These are phyloP conservation scores for Diarsia mendica DNA, from an alignment of 2,888 invertebrate genomes.

Conservation along the genomic window DNA sequence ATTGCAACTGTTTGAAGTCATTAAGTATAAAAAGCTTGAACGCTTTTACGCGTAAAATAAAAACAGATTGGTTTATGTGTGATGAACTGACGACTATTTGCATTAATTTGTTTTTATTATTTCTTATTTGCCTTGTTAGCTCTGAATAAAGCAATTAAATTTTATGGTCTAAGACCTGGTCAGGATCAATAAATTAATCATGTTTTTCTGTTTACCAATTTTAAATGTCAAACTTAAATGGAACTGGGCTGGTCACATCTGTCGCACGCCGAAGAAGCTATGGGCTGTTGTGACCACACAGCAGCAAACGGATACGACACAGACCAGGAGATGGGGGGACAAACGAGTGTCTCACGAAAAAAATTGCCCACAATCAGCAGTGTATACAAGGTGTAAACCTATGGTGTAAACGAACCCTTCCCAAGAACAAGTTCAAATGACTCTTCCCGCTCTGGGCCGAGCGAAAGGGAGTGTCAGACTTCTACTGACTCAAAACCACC, in stretches of 20 bases:
- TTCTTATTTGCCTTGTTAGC: not conserved
- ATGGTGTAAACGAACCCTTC: no score
- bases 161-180: not conserved
- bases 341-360: not conserved
- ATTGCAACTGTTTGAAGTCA: not conserved
- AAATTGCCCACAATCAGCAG: not conserved
- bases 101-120: not conserved
- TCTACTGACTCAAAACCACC: no score
- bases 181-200: not conserved
- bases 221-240: not conserved
- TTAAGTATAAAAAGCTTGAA: not conserved
- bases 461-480: no score
- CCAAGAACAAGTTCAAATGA: no score
- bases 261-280: not conserved
- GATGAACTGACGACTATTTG: constrained; percentile 15
- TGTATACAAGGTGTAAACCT: not conserved
- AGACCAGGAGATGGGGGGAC: not conserved
- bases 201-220: not conserved
- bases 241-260: not conserved
- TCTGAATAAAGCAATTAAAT: constrained; percentile 1
- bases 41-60: not conserved
- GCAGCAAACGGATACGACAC: not conserved
- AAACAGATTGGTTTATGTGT: constrained; percentile 13
- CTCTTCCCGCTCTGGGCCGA: no score
- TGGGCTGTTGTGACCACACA: not conserved